Percentiles rank a stretch among this genome's conserved stretches.
Conservation (phyloP, 2,797 vertebrate genomes). For the Phyllotis vaccarum region DNA sequence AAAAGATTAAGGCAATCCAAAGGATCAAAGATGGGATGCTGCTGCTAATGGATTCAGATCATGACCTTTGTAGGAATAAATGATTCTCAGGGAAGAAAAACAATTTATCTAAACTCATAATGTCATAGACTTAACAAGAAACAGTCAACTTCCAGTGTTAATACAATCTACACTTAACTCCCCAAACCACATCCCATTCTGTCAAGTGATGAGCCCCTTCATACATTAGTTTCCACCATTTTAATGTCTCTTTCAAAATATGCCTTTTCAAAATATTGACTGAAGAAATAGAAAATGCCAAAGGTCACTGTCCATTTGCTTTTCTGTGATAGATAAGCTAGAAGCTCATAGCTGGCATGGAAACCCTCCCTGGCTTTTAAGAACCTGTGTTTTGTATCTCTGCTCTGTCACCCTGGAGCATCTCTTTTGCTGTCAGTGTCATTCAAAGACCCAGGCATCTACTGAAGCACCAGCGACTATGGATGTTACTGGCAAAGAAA, state of each 20-base stretch:
- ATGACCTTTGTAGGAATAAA: neutral
- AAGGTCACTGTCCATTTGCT: neutral
- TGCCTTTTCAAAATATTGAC: neutral
- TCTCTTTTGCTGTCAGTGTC: neutral
- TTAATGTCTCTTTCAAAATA: neutral
- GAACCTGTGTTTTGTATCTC: neutral
- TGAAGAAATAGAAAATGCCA: slow-evolving; percentile 38
- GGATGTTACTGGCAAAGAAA: neutral
- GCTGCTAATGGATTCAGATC: neutral
- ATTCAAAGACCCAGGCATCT: no score
- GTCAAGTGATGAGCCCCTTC: neutral
- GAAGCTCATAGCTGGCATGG: neutral
- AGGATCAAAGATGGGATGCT: neutral
- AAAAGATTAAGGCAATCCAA: neutral
- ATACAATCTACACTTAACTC: neutral
- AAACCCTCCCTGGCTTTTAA: rapidly evolving
- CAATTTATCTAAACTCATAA: neutral
- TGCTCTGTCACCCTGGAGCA: neutral
- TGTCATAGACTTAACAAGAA: neutral
- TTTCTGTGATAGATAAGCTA: neutral
- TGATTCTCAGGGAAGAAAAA: neutral
- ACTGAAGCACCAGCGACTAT: neutral
- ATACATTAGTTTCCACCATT: neutral
- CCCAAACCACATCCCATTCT: neutral
- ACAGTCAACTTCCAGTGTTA: neutral